These are phyloP conservation scores for Sebastes diploproa DNA, from an alignment of 2,797 vertebrate species.

Conservation along the genomic window DNA sequence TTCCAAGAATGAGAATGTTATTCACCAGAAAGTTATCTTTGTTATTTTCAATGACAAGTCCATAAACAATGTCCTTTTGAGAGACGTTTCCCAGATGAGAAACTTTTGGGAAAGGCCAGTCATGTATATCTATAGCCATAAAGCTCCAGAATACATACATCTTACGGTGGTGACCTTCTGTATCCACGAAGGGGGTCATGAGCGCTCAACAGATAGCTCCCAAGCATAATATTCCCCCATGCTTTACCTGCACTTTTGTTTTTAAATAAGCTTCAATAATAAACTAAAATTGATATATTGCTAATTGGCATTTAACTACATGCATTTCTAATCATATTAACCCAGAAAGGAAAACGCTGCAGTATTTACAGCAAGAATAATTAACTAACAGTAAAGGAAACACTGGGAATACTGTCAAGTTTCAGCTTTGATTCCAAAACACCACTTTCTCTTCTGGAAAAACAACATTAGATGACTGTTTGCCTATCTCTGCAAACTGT, in stretches of 20 bases:
- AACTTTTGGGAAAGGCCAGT: too few relatives aligned
- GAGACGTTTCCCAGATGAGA: too few relatives aligned
- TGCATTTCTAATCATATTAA: not conserved
- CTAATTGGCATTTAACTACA: not conserved
- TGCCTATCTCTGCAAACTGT: not conserved
- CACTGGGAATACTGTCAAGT: not conserved
- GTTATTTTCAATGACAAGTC: too few relatives aligned
- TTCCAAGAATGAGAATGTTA: too few relatives aligned
- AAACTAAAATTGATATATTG: too few relatives aligned
- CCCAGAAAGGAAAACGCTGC: not conserved
- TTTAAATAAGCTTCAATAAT: too few relatives aligned
- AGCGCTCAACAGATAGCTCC: not conserved
- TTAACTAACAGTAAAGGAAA: not conserved
- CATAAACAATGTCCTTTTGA: too few relatives aligned
- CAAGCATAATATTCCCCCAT: not conserved
- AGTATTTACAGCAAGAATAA: not conserved
- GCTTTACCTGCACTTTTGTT: not conserved
- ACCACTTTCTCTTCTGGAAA: not conserved
- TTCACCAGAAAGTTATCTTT: too few relatives aligned
- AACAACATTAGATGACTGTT: not conserved
- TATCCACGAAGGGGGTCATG: not conserved
- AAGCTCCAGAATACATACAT: not conserved
- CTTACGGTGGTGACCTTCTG: slow-evolving; percentile 72
- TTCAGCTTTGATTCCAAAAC: not conserved
- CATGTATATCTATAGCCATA: too few relatives aligned